phyloP scores from a whole-genome alignment of 2,797 vertebrate species.

The Champsocephalus gunnari region DNA sequence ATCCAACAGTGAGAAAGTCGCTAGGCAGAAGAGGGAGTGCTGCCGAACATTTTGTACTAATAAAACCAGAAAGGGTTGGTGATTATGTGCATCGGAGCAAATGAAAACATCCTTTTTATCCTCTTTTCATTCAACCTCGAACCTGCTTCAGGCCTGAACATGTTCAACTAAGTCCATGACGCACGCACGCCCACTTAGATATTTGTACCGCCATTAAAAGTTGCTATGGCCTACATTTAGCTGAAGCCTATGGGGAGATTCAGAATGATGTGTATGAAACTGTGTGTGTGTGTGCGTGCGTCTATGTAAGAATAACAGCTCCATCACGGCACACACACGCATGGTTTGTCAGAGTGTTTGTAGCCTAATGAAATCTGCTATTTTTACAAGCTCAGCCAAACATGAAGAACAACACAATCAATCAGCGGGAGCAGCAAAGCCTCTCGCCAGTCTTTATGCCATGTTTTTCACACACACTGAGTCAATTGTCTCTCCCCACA shows the following conservation, averaged over 20 bases:
- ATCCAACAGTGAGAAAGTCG: constrained; percentile 9
- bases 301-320: constrained; percentile 7
- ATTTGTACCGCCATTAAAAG: constrained; percentile 16
- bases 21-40: not conserved
- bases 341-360: constrained; percentile 48
- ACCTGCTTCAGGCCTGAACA: constrained; percentile 14
- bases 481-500: constrained; percentile 20
- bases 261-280: constrained; percentile 9
- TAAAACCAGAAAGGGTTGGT: constrained; percentile 12
- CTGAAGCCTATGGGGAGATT: not conserved
- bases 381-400: constrained; percentile 72
- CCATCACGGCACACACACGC: constrained; percentile 13
- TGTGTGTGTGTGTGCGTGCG: constrained; percentile 11
- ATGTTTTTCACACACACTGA: constrained; percentile 52
- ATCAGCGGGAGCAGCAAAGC: constrained; percentile 53
- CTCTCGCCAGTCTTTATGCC: constrained; percentile 23
- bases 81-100: not conserved
- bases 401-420: constrained; percentile 60
- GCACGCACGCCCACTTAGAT: not conserved
- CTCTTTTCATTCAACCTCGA: constrained; percentile 21
- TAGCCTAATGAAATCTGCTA: constrained; percentile 65
- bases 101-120: not conserved
- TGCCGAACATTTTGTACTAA: constrained; percentile 12
- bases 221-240: constrained; percentile 17
- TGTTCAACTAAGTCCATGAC: constrained; percentile 3